phyloP scores from a whole-genome alignment of 64 coral and sea anemone species.

The Porites lutea region DNA sequence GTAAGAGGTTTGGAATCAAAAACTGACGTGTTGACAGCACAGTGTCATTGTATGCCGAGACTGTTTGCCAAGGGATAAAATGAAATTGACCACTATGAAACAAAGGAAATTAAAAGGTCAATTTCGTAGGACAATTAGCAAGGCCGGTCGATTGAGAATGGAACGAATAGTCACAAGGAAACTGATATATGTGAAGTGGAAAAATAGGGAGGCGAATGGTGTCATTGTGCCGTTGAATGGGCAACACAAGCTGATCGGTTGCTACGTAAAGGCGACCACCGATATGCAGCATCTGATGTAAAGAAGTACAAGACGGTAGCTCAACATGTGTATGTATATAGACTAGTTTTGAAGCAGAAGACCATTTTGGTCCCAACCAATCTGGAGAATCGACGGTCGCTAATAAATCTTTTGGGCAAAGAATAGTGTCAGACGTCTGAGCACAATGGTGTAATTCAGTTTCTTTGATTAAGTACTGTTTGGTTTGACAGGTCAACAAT shows the following conservation, averaged over 20 bases:
- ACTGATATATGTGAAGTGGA: slow-evolving; percentile 54
- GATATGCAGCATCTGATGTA: not conserved
- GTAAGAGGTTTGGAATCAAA: slow-evolving; percentile 28
- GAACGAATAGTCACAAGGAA: slow-evolving; percentile 56
- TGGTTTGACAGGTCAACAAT: too few species aligned
- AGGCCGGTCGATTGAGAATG: slow-evolving; percentile 16
- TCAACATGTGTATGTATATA: too few species aligned
- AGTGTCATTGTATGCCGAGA: not conserved
- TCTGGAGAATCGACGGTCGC: too few species aligned
- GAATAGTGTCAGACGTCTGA: too few species aligned
- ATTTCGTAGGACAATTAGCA: slow-evolving; percentile 18
- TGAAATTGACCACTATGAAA: slow-evolving; percentile 4
- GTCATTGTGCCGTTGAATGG: not conserved
- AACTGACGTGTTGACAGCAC: not conserved
- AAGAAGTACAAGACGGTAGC: too few species aligned
- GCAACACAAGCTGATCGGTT: not conserved
- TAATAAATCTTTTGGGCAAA: too few species aligned
- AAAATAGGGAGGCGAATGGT: not conserved
- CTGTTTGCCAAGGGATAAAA: slow-evolving; percentile 24
- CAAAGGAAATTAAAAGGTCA: slow-evolving; percentile 39
- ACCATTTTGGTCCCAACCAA: too few species aligned
- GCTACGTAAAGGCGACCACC: slow-evolving; percentile 62
- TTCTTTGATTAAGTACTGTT: too few species aligned
- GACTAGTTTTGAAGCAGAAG: too few species aligned
- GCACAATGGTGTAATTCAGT: too few species aligned